These are phyloP conservation scores for Tinamus guttatus DNA, from an alignment of 2,113 vertebrate genomes.

Conservation along the genomic window DNA sequence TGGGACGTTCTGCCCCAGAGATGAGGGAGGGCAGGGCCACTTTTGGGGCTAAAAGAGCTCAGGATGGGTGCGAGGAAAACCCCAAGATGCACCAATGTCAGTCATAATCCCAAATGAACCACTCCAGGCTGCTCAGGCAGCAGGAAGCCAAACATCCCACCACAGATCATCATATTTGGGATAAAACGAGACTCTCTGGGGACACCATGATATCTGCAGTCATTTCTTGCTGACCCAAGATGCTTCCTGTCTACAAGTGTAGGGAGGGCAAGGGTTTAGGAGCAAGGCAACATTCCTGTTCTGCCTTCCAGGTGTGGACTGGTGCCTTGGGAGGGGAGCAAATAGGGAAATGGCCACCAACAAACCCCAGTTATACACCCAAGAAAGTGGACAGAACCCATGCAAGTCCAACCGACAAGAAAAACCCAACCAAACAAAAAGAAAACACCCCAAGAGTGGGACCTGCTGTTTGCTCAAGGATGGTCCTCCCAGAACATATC, in stretches of 20 bases:
- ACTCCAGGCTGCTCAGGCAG: no score
- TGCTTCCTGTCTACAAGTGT: background rate
- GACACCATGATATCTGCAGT: background rate
- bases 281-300: accelerated
- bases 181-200: background rate
- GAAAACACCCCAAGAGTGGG: background rate
- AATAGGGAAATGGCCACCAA: background rate
- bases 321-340: background rate
- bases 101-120: background rate
- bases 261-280: background rate
- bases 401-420: background rate
- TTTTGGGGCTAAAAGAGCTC: background rate
- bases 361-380: background rate
- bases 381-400: background rate
- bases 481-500: background rate
- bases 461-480: background rate
- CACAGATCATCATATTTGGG: accelerated
- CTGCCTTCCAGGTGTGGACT: background rate
- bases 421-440: no score
- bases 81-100: background rate
- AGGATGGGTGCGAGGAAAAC: background rate
- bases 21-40: background rate
- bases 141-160: background rate
- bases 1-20: background rate
- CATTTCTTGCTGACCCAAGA: background rate